phyloP scores from a whole-genome alignment of 1,140 invertebrate genomes.

The Magallana gigas region DNA sequence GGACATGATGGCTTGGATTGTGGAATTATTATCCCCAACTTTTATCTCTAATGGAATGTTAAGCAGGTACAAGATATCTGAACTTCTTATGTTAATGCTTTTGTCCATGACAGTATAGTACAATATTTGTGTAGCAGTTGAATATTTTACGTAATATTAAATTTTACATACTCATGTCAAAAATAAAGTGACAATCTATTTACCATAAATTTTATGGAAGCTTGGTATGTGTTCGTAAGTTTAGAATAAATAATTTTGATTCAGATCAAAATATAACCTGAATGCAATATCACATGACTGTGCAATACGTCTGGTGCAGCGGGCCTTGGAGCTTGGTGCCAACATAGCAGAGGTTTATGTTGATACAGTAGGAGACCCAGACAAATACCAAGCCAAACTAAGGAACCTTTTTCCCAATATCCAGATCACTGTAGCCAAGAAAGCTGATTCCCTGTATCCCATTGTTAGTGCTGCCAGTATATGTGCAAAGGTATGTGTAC shows the following conservation, averaged over 20 bases:
- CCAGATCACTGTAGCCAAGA: constrained; percentile 96
- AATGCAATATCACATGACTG: constrained; percentile 98
- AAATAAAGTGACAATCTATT: background rate
- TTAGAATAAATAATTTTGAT: background rate
- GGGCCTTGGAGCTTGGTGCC: constrained; percentile 87
- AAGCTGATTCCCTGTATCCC: constrained; percentile 97
- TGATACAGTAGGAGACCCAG: constrained; percentile 96
- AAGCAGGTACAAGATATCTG: constrained; percentile 80
- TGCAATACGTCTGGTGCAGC: constrained; percentile 92
- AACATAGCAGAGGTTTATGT: constrained; percentile 94
- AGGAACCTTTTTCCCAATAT: constrained; percentile 89
- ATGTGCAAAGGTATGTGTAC: constrained; percentile 89
- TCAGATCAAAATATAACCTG: constrained; percentile 90
- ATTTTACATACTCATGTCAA: too few relatives aligned
- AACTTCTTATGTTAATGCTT: too few relatives aligned
- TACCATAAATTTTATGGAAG: too few relatives aligned
- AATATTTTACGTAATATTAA: too few relatives aligned
- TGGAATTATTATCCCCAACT: constrained; percentile 94
- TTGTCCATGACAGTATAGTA: too few relatives aligned
- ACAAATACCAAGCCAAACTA: constrained; percentile 93
- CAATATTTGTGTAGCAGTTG: too few relatives aligned
- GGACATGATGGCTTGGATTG: constrained; percentile 90
- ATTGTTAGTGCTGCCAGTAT: constrained; percentile 99
- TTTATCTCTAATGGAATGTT: constrained; percentile 94
- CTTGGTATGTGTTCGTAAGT: background rate